A percentile compares a stretch with the other conserved stretches of the same genome.
phyloP scores from a whole-genome alignment of 35 echinoderm and acorn worm species.

The Nesometra sesokonis region DNA sequence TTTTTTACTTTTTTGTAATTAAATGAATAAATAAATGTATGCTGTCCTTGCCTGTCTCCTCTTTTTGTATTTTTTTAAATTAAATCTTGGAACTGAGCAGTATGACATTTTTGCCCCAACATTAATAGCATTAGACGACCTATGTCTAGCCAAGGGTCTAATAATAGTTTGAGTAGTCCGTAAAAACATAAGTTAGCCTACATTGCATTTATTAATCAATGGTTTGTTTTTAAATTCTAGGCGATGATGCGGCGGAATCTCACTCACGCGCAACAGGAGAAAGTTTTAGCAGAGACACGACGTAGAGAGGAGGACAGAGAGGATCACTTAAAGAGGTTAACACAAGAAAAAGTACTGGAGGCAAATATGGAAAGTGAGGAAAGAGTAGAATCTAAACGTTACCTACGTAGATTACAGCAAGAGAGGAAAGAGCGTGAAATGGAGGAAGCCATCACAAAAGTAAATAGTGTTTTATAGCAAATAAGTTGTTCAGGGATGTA shows the following conservation, averaged over 20 bases:
- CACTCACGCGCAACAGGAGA: conserved; percentile 89
- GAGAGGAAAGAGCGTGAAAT: conserved; percentile 58
- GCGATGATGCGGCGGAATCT: conserved; percentile 77
- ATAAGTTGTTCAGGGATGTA: too few species aligned
- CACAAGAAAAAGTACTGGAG: conserved; percentile 68
- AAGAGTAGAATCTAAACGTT: conserved; percentile 75
- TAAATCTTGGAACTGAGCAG: too few species aligned
- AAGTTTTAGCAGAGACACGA: conserved; percentile 66
- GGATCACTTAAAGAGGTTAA: conserved; percentile 71
- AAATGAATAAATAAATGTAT: too few species aligned
- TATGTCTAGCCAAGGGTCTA: too few species aligned
- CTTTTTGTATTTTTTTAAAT: too few species aligned
- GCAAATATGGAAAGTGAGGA: conserved; percentile 99
- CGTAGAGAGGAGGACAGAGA: conserved; percentile 64
- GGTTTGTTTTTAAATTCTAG: not conserved
- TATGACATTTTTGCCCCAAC: too few species aligned
- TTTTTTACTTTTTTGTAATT: too few species aligned
- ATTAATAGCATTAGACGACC: too few species aligned
- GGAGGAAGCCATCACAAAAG: conserved; percentile 57
- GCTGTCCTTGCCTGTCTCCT: too few species aligned
- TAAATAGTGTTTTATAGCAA: conserved; percentile 7
- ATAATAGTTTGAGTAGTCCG: too few species aligned
- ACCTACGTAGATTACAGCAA: conserved; percentile 53
- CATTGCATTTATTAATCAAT: too few species aligned
- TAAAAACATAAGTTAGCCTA: too few species aligned